Evolutionary conservation across 2,888 invertebrate genomes (phyloP).

Genomic region (Parelbella ahira): DNA sequence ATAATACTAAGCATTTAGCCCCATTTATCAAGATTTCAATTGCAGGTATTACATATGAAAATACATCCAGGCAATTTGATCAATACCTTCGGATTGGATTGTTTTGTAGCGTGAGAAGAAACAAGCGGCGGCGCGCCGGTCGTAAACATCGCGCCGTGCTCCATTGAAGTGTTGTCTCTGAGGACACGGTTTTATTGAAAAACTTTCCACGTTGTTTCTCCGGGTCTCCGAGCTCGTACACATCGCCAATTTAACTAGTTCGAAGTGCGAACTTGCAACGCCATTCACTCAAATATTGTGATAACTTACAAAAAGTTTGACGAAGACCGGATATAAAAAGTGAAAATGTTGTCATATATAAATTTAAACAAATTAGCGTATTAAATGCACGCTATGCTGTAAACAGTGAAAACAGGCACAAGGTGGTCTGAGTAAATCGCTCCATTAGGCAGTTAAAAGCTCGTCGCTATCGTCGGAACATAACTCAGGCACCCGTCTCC

Average conservation of each 20-base stretch:
- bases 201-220: constrained; percentile 61
- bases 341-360: too few species aligned
- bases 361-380: constrained; percentile 43
- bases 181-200: constrained; percentile 75
- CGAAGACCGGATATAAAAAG: too few species aligned
- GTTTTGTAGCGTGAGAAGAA: constrained; percentile 49
- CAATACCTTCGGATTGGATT: constrained; percentile 63
- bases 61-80: constrained; percentile 53
- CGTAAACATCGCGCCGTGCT: constrained; percentile 65
- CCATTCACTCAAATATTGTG: constrained; percentile 5
- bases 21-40: too few species aligned
- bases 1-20: too few species aligned
- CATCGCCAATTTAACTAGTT: constrained; percentile 27
- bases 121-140: constrained; percentile 43
- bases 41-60: too few species aligned
- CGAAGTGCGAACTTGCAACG: constrained; percentile 3
- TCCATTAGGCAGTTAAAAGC: constrained; percentile 80
- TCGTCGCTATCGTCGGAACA: constrained; percentile 77
- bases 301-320: constrained; percentile 27
- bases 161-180: constrained; percentile 74
- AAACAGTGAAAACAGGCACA: constrained; percentile 60
- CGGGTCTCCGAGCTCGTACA: constrained; percentile 41
- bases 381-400: constrained; percentile 48
- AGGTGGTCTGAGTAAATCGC: constrained; percentile 77
- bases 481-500: constrained; percentile 78